These are phyloP conservation scores for Drosophila anomelani DNA, from an alignment of 2,888 invertebrate species.

Conservation along the genomic window DNA sequence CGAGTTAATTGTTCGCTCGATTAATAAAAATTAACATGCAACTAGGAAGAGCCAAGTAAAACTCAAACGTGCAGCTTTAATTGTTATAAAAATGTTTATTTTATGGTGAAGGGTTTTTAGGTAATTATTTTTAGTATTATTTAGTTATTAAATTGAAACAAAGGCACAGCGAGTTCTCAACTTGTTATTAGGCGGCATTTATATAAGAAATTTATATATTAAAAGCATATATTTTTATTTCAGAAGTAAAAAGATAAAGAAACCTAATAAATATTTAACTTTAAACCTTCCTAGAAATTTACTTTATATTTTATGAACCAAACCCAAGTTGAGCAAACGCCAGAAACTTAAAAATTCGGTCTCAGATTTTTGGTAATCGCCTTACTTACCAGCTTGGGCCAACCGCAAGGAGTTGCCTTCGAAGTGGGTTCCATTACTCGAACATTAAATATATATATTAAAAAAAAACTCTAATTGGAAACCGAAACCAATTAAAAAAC, in stretches of 20 bases:
- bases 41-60: slow-evolving; percentile 67
- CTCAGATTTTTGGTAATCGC: not conserved
- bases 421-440: slow-evolving; percentile 31
- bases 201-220: not conserved
- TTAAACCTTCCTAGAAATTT: too few species aligned
- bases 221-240: not conserved
- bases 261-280: too few species aligned
- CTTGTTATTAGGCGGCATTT: slow-evolving; percentile 18
- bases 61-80: slow-evolving; percentile 68
- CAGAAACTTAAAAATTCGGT: not conserved
- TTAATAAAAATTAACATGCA: slow-evolving; percentile 66
- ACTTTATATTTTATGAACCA: not conserved
- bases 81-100: slow-evolving; percentile 10
- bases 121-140: slow-evolving; percentile 15
- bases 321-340: slow-evolving; percentile 32
- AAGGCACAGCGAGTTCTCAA: slow-evolving; percentile 27
- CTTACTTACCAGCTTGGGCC: slow-evolving; percentile 24
- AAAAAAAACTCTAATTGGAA: slow-evolving; percentile 39
- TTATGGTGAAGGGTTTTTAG: slow-evolving; percentile 2
- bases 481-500: slow-evolving; percentile 11
- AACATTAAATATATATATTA: slow-evolving; percentile 13
- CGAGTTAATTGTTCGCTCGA: slow-evolving; percentile 37
- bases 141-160: slow-evolving; percentile 1
- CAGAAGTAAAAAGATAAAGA: too few species aligned
- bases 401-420: slow-evolving; percentile 23